These are phyloP conservation scores for Cerastis rubricosa DNA, from an alignment of 2,888 invertebrate species.

Conservation along the genomic window DNA sequence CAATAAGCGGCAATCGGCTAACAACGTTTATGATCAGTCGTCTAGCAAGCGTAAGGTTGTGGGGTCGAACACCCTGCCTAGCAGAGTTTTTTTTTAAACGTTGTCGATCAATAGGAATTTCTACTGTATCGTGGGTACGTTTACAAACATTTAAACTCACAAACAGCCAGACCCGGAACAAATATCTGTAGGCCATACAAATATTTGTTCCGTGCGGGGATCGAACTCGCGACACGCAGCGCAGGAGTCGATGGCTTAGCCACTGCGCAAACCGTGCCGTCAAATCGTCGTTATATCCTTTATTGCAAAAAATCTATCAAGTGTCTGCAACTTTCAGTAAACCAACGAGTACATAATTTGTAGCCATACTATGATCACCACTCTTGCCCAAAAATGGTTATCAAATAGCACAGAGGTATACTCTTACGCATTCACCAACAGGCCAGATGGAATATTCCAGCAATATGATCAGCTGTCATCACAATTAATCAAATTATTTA, in stretches of 20 bases:
- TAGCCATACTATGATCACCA: not conserved
- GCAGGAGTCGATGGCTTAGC: no score
- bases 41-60: not conserved
- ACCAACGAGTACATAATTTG: not conserved
- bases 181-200: no score
- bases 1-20: not conserved
- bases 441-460: slow-evolving; percentile 12
- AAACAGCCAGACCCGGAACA: no score
- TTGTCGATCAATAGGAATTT: no score
- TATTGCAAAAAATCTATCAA: not conserved
- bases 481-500: not conserved
- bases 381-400: not conserved
- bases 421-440: not conserved
- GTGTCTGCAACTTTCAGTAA: not conserved
- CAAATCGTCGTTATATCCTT: not conserved
- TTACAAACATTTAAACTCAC: no score
- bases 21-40: not conserved
- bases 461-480: not conserved
- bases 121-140: no score
- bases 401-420: not conserved
- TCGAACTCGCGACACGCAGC: no score
- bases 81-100: no score
- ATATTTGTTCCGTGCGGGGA: no score
- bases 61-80: not conserved
- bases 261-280: no score